Base-by-base conservation (phyloP, 1,140 invertebrate species). In the Eurosta solidaginis region DNA sequence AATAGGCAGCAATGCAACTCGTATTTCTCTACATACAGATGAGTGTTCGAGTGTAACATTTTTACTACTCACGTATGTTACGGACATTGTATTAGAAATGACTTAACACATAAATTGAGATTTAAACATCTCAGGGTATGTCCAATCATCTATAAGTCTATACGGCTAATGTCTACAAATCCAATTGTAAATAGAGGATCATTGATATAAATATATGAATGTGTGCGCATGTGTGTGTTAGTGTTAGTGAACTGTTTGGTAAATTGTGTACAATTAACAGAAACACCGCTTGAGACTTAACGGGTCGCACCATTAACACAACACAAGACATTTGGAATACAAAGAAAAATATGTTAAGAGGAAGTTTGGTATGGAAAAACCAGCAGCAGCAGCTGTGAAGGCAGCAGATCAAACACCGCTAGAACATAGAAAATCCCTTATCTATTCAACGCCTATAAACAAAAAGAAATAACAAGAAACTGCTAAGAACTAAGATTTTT, bases 251-350 rank as follows among this genome's bases (percentile, higher is more conserved):
- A 68, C 59, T 33, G 29, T 4, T n/a, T 63, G 54, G 29, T 63
- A 63, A 63, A 63, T 63, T 63, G 36, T 27, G 27, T 63, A 27
- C 54, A 63, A 63, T 63, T 63, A 63, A 68, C 33, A 68, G 59
- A 29, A 68, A 42, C 59, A 68, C 59, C 33, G 59, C 17, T 29
- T 42, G 36, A 40, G 59, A 68, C 40, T 7, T 68, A 68, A 68
- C 59, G 59, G 59, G 1, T 20, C 59, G 59, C 27, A 9, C 20
- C 36, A 68, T 40, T 33, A 68, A 68, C 59, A 42, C 54, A 36
- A n/a, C 59, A 68, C 36, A 22, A 68, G 7, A 33, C 20, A 40
- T 9, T 33, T 33, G 40, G 33, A 42, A 40, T 20, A 36, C 17
- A 63, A 12, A 3, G 17, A 27, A 40, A 27, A 54, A 10, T 20